Conservation (phyloP, 2,888 invertebrate genomes). For the Apamea epomidion region DNA sequence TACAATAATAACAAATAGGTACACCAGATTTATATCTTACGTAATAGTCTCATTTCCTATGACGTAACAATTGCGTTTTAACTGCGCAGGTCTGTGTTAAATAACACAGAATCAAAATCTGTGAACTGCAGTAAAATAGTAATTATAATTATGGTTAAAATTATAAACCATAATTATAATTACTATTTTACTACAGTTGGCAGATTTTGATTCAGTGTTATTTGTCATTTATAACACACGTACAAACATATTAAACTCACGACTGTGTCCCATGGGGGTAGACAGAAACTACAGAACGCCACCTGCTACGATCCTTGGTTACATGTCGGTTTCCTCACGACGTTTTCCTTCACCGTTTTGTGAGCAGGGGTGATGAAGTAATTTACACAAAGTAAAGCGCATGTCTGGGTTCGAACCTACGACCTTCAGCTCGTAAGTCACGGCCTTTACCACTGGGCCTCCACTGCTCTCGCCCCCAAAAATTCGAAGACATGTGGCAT, state of each 20-base stretch:
- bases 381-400: too few species aligned
- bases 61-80: slow-evolving; percentile 11
- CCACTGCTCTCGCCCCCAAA: too few species aligned
- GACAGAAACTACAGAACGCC: not conserved
- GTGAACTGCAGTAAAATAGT: not conserved
- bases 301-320: not conserved
- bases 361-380: too few species aligned
- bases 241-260: too few species aligned
- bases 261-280: not conserved
- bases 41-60: slow-evolving; percentile 36
- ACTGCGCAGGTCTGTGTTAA: not conserved
- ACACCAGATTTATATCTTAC: slow-evolving; percentile 14
- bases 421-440: too few species aligned
- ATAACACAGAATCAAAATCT: not conserved
- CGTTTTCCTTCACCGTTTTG: too few species aligned
- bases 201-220: not conserved
- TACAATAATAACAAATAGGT: slow-evolving; percentile 19
- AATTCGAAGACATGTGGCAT: too few species aligned
- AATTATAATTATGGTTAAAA: not conserved
- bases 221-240: not conserved
- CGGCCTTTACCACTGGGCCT: too few species aligned
- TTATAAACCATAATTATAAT: not conserved
- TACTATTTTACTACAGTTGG: not conserved
- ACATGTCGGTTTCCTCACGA: too few species aligned
- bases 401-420: too few species aligned